Conservation (phyloP, 2,113 vertebrate genomes). For the Microcebus murinus region DNA sequence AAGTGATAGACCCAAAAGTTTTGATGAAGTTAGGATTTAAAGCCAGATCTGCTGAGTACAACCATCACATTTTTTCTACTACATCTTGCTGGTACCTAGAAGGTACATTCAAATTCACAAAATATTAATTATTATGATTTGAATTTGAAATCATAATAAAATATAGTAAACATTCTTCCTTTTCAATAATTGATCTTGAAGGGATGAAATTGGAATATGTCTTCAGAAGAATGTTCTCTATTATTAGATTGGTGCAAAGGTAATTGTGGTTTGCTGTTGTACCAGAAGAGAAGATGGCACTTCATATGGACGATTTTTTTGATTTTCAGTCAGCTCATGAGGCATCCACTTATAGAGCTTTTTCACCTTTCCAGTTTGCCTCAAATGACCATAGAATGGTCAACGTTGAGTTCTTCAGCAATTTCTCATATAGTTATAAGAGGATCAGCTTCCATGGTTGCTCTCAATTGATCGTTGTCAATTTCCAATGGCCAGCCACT, state of each 20-base stretch:
- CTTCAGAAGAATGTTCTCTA: background rate
- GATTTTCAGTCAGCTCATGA: too few relatives aligned
- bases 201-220: background rate
- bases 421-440: too few relatives aligned
- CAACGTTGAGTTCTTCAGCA: too few relatives aligned
- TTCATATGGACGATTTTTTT: too few relatives aligned
- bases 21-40: background rate
- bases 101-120: background rate
- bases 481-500: too few relatives aligned
- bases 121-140: background rate
- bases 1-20: background rate
- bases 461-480: too few relatives aligned
- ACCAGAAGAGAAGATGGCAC: too few relatives aligned
- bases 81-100: background rate
- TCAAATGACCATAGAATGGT: too few relatives aligned
- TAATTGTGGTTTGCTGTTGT: too few relatives aligned
- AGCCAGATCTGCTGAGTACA: background rate
- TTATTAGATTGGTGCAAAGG: background rate
- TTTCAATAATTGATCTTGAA: background rate
- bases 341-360: too few relatives aligned
- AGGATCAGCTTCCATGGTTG: too few relatives aligned
- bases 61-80: background rate
- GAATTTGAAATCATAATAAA: constrained; percentile 17
- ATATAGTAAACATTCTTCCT: background rate
- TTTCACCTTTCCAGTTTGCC: too few relatives aligned